Conservation (phyloP, 1,140 invertebrate species). For the Vollenhovia emeryi region DNA sequence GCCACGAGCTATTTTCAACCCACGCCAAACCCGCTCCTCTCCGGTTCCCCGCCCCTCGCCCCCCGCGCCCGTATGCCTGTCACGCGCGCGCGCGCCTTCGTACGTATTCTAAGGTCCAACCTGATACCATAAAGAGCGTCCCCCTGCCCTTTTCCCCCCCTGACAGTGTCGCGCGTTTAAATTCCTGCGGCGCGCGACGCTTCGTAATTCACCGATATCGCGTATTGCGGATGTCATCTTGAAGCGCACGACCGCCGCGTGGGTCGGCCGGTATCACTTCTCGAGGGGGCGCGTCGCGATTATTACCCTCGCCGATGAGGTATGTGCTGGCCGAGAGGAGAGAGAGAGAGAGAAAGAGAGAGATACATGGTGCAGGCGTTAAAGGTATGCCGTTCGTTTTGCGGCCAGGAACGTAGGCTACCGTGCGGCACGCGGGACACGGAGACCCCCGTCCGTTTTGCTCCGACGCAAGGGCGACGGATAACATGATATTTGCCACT, state of each 20-base stretch:
- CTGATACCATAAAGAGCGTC: conserved; percentile 68
- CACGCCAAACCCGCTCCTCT: conserved; percentile 64
- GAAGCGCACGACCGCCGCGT: conserved; percentile 4
- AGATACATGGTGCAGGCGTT: background rate
- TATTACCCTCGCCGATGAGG: background rate
- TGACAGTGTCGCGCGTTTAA: conserved; percentile 40
- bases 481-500: conserved; percentile 9
- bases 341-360: background rate
- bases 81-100: background rate
- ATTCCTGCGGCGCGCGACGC: conserved; percentile 13
- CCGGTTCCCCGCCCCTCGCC: background rate
- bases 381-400: background rate
- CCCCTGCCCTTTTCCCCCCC: too few relatives aligned
- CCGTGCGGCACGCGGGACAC: background rate
- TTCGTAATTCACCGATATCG: conserved; percentile 41
- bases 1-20: conserved; percentile 80
- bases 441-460: background rate
- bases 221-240: background rate
- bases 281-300: background rate
- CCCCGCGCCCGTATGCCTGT: conserved; percentile 16
- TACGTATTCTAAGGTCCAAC: conserved; percentile 62
- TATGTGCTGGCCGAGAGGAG: background rate
- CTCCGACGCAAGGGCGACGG: background rate
- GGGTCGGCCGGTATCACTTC: background rate
- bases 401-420: background rate